These are phyloP conservation scores for Synodontis membranacea DNA, from an alignment of 2,113 vertebrate species.

Conservation along the genomic window DNA sequence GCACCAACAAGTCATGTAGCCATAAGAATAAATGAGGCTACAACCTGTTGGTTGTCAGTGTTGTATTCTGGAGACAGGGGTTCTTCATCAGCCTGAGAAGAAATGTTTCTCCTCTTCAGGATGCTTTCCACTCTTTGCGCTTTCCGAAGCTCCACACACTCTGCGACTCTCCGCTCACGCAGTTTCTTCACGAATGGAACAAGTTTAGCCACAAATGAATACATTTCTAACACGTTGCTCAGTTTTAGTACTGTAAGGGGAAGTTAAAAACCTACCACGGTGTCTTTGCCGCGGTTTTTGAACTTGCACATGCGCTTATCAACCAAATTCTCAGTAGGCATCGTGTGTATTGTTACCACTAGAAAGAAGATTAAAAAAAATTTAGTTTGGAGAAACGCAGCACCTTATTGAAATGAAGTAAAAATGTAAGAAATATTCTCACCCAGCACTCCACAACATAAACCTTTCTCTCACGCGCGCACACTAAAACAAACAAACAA, in stretches of 20 bases:
- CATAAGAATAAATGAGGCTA: not conserved
- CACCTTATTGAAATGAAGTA: not conserved
- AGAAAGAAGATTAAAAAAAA: not conserved
- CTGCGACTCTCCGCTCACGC: slow-evolving; percentile 73
- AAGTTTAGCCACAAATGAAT: not conserved
- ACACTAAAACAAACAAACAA: no score
- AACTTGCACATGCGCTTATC: slow-evolving; percentile 74
- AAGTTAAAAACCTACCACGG: slow-evolving; percentile 70
- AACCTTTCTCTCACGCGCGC: no score
- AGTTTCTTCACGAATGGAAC: slow-evolving; percentile 66
- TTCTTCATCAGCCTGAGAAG: slow-evolving; percentile 58
- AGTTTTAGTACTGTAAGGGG: not conserved
- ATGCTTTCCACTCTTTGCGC: slow-evolving; percentile 82
- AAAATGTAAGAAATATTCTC: not conserved
- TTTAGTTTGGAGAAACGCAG: not conserved
- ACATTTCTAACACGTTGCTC: not conserved
- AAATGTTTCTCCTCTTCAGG: slow-evolving; percentile 82
- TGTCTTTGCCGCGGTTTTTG: slow-evolving; percentile 87
- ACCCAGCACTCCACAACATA: not conserved
- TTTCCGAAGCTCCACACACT: slow-evolving; percentile 81
- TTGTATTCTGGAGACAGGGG: slow-evolving; percentile 54
- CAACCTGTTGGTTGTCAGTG: slow-evolving; percentile 58
- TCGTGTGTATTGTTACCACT: slow-evolving; percentile 51
- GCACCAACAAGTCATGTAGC: not conserved
- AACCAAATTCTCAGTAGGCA: slow-evolving; percentile 64